phyloP scores from a whole-genome alignment of 2,113 vertebrate genomes.

The Blennius ocellaris region DNA sequence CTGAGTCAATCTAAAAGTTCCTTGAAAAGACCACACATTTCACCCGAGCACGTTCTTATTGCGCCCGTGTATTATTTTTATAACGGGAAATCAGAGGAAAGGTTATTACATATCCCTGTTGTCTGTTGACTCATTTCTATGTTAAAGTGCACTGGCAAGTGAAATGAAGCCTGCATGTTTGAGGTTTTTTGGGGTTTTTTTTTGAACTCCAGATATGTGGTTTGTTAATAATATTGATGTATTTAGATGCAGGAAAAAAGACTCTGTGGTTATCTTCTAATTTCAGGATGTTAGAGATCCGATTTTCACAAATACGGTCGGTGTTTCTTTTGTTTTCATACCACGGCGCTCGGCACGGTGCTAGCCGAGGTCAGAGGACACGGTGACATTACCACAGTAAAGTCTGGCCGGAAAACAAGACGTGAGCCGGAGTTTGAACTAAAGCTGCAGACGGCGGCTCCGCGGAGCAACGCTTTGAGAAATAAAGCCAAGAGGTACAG shows the following conservation, averaged over 20 bases:
- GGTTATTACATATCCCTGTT: slow-evolving; percentile 46
- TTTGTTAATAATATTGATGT: no score
- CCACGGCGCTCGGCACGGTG: not conserved
- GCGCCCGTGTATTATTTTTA: slow-evolving; percentile 60
- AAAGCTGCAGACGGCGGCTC: not conserved
- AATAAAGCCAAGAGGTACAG: not conserved
- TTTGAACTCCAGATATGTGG: not conserved
- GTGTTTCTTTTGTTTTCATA: slow-evolving; percentile 5
- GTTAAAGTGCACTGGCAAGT: slow-evolving; percentile 59
- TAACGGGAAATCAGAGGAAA: slow-evolving; percentile 62
- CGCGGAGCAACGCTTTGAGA: no score
- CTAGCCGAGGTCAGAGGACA: not conserved
- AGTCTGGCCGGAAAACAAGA: not conserved
- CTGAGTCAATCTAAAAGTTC: slow-evolving; percentile 53
- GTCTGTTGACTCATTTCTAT: slow-evolving; percentile 57
- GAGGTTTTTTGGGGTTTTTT: not conserved
- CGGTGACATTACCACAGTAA: not conserved
- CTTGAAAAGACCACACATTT: slow-evolving; percentile 30
- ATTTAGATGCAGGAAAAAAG: not conserved
- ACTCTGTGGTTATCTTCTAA: not conserved
- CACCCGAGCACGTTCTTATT: slow-evolving; percentile 54
- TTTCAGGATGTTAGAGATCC: not conserved
- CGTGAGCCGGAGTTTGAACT: not conserved
- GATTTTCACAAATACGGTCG: not conserved
- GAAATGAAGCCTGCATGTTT: not conserved